Evolutionary conservation across 2,113 vertebrate genomes (phyloP), one percentile per base, ranked within the genome.

Genomic region (Pluvianellus socialis): DNA sequence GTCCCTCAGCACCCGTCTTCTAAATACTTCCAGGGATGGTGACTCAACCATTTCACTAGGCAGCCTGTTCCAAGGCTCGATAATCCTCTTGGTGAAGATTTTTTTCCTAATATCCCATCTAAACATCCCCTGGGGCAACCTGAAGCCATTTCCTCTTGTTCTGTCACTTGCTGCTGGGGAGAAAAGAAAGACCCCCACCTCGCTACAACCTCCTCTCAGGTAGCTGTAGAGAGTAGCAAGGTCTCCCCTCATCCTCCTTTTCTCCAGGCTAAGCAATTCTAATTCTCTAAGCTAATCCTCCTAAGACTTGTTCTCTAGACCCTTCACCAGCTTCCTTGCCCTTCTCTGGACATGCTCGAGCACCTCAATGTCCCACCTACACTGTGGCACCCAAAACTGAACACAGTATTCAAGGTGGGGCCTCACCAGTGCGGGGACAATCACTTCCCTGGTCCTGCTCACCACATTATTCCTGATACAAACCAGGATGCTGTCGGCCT

Each of bases 331-430:
- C n/a, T 44, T 22, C 0, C 0, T 32, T 42, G n/a, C 8, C 4
- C 52, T 75, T 72, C 67, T 65, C 6, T 61, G 19, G 30, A 49
- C 52, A 23, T 0, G 0, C 27, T 85, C 8, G 32, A 73, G 65
- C 30, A 17, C 9, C 47, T 72, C 79, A 8, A 2, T 5, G 14
- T 23, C 42, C 1, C 33, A 59, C 27, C 9, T 14, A 32, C 4
- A 35, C 6, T 16, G 28, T 91, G 23, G 16, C 28, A 11, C 32
- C 42, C n/a, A 35, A 27, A 63, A 50, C 38, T 35, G 23, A 58
- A 22, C 49, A 18, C 21, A 26, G 18, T 1, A 24, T 9, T 56
- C 1, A 0, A 88, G 74, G 10, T 50, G n/a, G 1, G 0, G n/a
- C 61, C 50, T 82, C 79, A 50, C 10, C 65, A 61, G 7, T 14